Evolutionary conservation across 2,797 vertebrate genomes (phyloP).

Genomic region (Hemibagrus guttatus): DNA sequence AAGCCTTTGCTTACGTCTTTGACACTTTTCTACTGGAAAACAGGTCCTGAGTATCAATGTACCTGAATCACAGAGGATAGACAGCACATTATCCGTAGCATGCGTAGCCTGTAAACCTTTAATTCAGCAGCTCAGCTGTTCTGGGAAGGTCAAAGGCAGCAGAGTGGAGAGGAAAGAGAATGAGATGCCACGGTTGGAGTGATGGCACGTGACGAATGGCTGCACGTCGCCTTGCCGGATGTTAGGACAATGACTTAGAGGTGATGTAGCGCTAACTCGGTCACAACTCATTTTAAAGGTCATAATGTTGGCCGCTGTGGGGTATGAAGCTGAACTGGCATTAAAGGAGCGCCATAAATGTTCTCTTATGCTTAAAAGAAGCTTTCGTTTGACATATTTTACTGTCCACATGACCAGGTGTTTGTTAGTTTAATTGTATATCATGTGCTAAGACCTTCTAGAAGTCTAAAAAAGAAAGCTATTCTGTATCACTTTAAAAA

Average conservation of each 20-base stretch:
- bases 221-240: slow-evolving; percentile 56
- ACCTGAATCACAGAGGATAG: slow-evolving; percentile 50
- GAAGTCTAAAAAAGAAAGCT: background rate
- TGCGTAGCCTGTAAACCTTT: slow-evolving; percentile 72
- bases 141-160: slow-evolving; percentile 74
- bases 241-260: slow-evolving; percentile 35
- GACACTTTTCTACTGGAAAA: background rate
- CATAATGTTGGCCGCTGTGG: background rate
- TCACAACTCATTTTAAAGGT: slow-evolving; percentile 47
- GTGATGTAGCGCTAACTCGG: slow-evolving; percentile 44
- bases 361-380: background rate
- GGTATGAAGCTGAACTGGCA: slow-evolving; percentile 19
- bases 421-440: background rate
- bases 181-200: slow-evolving; percentile 70
- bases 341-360: slow-evolving; percentile 30
- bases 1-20: background rate
- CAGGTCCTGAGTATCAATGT: background rate
- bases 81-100: slow-evolving; percentile 32
- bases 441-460: background rate
- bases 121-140: slow-evolving; percentile 74
- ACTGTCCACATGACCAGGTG: background rate
- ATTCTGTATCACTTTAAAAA: background rate
- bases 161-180: slow-evolving; percentile 72
- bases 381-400: background rate
- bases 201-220: slow-evolving; percentile 68